These are phyloP conservation scores for Synergus laeviventris DNA, from an alignment of 2,888 invertebrate genomes.

Conservation along the genomic window DNA sequence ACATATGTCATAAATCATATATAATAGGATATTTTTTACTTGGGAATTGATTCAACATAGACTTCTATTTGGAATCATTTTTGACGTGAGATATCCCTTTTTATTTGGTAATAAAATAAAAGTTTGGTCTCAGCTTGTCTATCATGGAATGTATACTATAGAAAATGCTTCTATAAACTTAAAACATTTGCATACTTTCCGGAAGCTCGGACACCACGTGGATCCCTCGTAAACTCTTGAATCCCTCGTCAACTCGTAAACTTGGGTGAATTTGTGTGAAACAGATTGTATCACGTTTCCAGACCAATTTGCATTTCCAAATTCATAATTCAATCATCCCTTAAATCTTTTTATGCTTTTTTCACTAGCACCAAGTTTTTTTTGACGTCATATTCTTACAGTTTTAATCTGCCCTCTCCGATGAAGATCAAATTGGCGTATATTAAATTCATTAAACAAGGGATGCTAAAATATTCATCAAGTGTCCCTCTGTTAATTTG, in stretches of 20 bases:
- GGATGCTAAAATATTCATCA: neutral
- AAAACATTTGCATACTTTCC: conserved; percentile 19
- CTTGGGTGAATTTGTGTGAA: conserved; percentile 8
- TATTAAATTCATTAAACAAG: neutral
- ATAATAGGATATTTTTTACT: no score
- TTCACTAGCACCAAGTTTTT: neutral
- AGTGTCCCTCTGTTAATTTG: neutral
- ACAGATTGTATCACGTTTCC: conserved; percentile 2
- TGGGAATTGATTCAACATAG: no score
- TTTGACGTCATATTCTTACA: neutral
- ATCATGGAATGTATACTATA: neutral
- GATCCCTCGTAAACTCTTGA: conserved; percentile 21
- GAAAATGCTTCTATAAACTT: conserved; percentile 24
- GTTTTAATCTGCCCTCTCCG: neutral
- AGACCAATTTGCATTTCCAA: neutral
- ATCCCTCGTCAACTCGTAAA: conserved; percentile 20
- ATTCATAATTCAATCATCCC: conserved; percentile 4
- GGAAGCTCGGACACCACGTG: conserved; percentile 24
- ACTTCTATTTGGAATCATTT: conserved; percentile 3
- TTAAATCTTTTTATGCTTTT: conserved; percentile 3
- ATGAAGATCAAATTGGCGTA: no score
- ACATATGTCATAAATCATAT: no score
- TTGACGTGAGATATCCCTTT: neutral
- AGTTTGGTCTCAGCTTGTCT: conserved; percentile 26
- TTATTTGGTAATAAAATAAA: conserved; percentile 12